Evolutionary conservation across 2,113 vertebrate genomes (phyloP).

Genomic region (Festucalex cinctus): DNA sequence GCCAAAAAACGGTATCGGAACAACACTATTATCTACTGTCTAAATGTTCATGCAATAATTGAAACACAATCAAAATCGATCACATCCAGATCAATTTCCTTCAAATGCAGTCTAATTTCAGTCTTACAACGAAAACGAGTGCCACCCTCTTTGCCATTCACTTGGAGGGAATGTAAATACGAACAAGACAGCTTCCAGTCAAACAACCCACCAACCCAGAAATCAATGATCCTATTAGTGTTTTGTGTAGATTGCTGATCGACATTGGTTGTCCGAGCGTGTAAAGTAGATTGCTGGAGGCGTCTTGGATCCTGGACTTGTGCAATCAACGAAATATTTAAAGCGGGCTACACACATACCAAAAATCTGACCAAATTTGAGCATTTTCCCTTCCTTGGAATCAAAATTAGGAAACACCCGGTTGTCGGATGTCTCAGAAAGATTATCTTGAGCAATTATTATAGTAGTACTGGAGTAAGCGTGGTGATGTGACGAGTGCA

Average conservation of each 20-base stretch:
- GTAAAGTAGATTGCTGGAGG: neutral
- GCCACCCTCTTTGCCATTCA: neutral
- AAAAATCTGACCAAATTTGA: too few species aligned
- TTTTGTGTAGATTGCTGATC: slow-evolving; percentile 5
- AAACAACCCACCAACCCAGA: neutral
- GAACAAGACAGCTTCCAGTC: neutral
- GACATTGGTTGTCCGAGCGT: neutral
- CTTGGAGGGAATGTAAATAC: neutral
- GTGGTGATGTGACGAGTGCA: too few species aligned
- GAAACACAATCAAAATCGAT: neutral
- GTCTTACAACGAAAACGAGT: neutral
- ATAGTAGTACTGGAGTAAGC: too few species aligned
- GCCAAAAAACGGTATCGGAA: too few species aligned
- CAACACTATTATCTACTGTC: too few species aligned
- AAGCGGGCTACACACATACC: too few species aligned
- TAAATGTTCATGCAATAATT: neutral
- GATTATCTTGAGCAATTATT: too few species aligned
- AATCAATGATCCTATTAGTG: neutral
- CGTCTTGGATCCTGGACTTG: neutral
- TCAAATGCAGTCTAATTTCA: neutral
- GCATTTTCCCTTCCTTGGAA: too few species aligned
- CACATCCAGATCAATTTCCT: neutral
- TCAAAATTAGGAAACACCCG: too few species aligned
- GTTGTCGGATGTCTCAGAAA: too few species aligned
- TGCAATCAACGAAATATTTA: slow-evolving; percentile 1